phyloP scores from a whole-genome alignment of 2,888 invertebrate genomes.

The Eupithecia centaureata region DNA sequence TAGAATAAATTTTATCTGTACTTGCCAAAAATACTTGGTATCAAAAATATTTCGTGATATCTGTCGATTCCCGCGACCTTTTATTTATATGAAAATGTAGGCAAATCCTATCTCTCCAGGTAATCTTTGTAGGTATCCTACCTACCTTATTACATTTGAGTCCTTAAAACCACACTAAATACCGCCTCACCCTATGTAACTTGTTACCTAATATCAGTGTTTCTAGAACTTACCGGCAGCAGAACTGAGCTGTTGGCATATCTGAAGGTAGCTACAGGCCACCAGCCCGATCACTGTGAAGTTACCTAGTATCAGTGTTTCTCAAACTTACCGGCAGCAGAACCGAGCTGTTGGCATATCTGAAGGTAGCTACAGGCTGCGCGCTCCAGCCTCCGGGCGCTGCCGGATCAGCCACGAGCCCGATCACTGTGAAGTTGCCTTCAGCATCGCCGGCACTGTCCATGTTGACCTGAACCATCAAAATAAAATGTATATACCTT shows the following conservation, averaged over 20 bases:
- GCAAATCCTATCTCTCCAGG: no score
- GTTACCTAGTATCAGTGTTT: neutral
- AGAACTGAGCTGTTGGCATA: constrained; percentile 83
- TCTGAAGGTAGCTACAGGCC: constrained; percentile 90
- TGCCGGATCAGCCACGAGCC: constrained; percentile 86
- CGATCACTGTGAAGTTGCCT: constrained; percentile 95
- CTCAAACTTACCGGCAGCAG: constrained; percentile 82
- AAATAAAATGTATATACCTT: neutral
- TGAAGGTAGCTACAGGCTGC: constrained; percentile 91
- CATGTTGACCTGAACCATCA: constrained; percentile 87
- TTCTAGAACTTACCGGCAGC: constrained; percentile 80
- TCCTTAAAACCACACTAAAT: no score
- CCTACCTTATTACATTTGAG: no score
- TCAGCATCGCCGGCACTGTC: constrained; percentile 95
- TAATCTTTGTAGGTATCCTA: no score
- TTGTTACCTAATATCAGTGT: neutral
- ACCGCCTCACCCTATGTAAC: no score
- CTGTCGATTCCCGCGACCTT: no score
- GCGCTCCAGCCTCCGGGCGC: constrained; percentile 87
- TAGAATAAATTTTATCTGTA: no score
- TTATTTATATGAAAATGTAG: no score
- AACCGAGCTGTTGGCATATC: constrained; percentile 84
- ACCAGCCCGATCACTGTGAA: no score
- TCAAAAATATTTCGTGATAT: no score
- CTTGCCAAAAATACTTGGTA: no score